Conservation (phyloP, 1,140 invertebrate species). For the Zaprionus lachaisei region DNA sequence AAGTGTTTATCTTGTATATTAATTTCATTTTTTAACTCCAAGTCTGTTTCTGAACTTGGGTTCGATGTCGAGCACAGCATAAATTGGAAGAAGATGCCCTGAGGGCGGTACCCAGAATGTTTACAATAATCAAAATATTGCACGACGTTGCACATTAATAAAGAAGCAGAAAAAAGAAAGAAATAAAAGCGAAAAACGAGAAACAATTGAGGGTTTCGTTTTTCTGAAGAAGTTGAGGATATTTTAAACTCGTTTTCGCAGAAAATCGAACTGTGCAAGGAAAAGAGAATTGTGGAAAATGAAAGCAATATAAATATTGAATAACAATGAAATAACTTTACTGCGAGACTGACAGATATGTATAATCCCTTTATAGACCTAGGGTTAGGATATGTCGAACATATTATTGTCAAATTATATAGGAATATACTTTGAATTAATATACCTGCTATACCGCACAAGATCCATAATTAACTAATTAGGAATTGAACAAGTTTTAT, state of each 20-base stretch:
- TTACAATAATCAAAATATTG: conserved; percentile 74
- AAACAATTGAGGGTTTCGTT: conserved; percentile 21
- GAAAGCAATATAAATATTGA: neutral
- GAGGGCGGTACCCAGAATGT: conserved; percentile 40
- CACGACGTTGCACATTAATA: conserved; percentile 71
- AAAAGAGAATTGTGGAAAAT: neutral
- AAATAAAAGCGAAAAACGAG: conserved; percentile 2
- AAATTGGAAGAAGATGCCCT: conserved; percentile 56
- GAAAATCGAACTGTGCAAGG: neutral
- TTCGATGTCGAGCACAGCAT: conserved; percentile 36
- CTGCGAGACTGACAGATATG: no score
- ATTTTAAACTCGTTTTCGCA: conserved; percentile 31
- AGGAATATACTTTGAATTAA: neutral
- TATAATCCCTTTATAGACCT: no score
- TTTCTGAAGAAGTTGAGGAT: conserved; percentile 42
- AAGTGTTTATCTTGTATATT: conserved; percentile 61
- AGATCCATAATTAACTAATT: conserved; percentile 48
- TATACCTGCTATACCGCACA: neutral
- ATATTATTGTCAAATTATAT: neutral
- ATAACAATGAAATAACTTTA: no score
- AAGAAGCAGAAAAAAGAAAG: conserved; percentile 18
- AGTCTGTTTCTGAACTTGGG: neutral
- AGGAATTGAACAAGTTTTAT: conserved; percentile 14
- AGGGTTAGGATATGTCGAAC: neutral
- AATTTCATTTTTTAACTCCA: conserved; percentile 45